Evolutionary conservation across 2,888 invertebrate genomes (phyloP).

Genomic region (Cryptophagus acutangulus): DNA sequence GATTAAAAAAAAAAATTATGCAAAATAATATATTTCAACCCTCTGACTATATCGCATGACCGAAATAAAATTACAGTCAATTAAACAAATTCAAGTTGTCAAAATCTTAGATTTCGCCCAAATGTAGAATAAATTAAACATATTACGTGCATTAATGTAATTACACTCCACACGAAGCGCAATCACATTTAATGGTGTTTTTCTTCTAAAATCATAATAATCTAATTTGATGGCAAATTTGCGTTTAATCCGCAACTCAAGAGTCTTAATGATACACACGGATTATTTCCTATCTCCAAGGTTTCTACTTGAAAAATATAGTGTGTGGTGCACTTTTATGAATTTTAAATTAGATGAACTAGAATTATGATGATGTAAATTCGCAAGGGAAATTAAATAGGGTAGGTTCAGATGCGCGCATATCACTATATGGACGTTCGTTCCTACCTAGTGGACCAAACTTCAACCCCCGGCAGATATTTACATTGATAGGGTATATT

Average conservation of each 20-base stretch:
- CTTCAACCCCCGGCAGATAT: conserved; percentile 6
- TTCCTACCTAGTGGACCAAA: conserved; percentile 6
- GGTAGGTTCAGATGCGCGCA: conserved; percentile 17
- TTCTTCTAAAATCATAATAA: conserved; percentile 10
- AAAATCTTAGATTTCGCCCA: background rate
- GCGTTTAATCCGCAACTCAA: too few species aligned
- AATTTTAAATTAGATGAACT: conserved; percentile 37
- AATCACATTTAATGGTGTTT: conserved; percentile 11
- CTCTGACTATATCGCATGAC: too few species aligned
- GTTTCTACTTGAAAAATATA: too few species aligned
- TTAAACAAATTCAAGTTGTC: too few species aligned
- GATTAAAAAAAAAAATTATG: too few species aligned
- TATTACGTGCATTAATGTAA: conserved; percentile 18
- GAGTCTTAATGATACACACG: too few species aligned
- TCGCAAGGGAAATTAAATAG: conserved; percentile 33
- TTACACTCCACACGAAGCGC: conserved; percentile 13
- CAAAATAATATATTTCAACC: too few species aligned
- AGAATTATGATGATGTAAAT: conserved; percentile 33
- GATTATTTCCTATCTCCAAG: too few species aligned
- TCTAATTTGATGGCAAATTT: too few species aligned
- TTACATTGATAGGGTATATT: conserved; percentile 10
- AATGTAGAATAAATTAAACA: conserved; percentile 10
- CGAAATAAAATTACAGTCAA: too few species aligned
- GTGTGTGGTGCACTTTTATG: conserved; percentile 35
- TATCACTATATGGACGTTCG: background rate